phyloP scores from a whole-genome alignment of 2,113 vertebrate genomes.

The Apaloderma vittatum region DNA sequence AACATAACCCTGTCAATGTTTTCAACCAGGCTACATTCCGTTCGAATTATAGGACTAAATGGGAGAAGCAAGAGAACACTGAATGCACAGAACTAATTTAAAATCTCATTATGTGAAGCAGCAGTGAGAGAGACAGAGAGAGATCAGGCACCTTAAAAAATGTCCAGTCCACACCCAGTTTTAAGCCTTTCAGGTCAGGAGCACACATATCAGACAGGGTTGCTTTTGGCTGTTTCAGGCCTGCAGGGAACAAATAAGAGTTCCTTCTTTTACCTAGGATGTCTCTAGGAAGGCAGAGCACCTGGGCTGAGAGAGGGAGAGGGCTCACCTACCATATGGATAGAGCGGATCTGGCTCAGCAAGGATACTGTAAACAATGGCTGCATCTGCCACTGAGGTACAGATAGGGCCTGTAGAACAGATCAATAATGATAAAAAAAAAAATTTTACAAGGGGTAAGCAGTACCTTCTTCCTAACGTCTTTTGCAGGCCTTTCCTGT shows the following conservation, averaged over 20 bases:
- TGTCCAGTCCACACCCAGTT: conserved; percentile 72
- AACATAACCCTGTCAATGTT: not conserved
- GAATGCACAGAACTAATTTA: not conserved
- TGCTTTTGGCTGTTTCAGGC: conserved; percentile 65
- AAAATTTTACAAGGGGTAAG: not conserved
- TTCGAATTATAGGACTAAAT: not conserved
- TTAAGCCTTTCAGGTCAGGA: conserved; percentile 72
- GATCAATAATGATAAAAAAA: not conserved
- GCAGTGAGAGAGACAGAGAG: not conserved
- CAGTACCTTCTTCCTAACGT: not conserved
- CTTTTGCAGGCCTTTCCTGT: not conserved
- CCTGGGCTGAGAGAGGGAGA: not conserved
- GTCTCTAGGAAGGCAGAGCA: not conserved
- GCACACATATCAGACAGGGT: conserved; percentile 38
- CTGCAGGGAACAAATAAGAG: conserved; percentile 46
- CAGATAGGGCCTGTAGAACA: conserved; percentile 70
- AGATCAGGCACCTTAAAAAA: conserved; percentile 70
- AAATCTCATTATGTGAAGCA: not conserved
- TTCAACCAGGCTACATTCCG: not conserved
- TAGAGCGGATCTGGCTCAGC: conserved; percentile 62
- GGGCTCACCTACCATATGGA: conserved; percentile 59
- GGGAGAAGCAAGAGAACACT: not conserved
- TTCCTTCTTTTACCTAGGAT: not conserved
- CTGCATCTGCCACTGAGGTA: conserved; percentile 70
- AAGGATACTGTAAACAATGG: conserved; percentile 68